Evolutionary conservation across 2,797 vertebrate species (phyloP).

Genomic region (Danio albolineatus): DNA sequence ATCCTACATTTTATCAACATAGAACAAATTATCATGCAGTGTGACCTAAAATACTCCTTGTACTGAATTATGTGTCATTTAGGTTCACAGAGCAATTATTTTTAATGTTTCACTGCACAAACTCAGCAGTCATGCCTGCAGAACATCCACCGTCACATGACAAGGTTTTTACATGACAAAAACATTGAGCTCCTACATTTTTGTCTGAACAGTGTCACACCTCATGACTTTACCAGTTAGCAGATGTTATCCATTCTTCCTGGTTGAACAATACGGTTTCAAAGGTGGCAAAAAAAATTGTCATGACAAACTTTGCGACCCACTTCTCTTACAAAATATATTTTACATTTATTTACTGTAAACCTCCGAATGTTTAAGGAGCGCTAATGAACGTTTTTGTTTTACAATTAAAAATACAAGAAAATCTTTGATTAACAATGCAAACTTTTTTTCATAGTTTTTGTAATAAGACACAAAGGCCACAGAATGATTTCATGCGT

Average conservation of each 20-base stretch:
- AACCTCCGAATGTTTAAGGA: background rate
- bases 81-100: background rate
- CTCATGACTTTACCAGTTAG: slow-evolving; percentile 22
- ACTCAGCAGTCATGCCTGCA: background rate
- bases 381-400: background rate
- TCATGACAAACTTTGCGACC: background rate
- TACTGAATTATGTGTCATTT: background rate
- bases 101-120: background rate
- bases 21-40: background rate
- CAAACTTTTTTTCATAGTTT: background rate
- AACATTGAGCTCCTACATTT: background rate
- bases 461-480: background rate
- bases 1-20: background rate
- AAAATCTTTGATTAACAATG: background rate
- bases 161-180: background rate
- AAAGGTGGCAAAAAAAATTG: background rate
- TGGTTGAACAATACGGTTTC: background rate
- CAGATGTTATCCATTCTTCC: slow-evolving; percentile 24
- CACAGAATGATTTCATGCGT: background rate
- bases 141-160: background rate
- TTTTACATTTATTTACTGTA: background rate
- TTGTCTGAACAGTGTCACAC: background rate
- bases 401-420: background rate
- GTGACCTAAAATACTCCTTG: background rate
- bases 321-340: background rate